Percentiles rank a stretch among this genome's conserved stretches.
These are phyloP conservation scores for Mohoua ochrocephala DNA, from an alignment of 2,113 vertebrate genomes.

Conservation along the genomic window DNA sequence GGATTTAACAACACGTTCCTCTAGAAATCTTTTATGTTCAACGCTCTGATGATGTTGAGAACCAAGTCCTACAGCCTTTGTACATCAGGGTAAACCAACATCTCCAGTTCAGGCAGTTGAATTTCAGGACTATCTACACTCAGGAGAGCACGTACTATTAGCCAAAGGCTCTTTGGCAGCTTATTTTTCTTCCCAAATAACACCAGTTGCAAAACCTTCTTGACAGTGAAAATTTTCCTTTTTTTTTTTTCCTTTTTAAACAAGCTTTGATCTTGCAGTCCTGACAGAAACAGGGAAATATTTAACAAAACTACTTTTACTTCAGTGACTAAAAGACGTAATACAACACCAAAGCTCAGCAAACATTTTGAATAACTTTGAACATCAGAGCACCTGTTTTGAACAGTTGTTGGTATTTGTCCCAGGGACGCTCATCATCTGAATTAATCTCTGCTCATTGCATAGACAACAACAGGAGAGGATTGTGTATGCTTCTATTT, in stretches of 20 bases:
- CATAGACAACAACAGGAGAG: neutral
- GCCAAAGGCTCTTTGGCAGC: neutral
- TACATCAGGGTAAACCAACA: neutral
- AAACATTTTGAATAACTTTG: conserved; percentile 19
- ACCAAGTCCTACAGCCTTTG: neutral
- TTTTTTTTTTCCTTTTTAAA: neutral
- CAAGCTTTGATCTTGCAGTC: conserved; percentile 5
- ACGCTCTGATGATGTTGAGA: neutral
- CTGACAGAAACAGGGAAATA: neutral
- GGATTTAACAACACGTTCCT: neutral
- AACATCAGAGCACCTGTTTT: conserved; percentile 39
- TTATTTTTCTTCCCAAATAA: neutral
- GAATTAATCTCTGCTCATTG: neutral
- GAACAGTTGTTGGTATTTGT: neutral
- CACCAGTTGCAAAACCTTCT: neutral
- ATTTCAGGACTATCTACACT: neutral
- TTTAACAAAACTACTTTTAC: conserved; percentile 10
- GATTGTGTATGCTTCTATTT: neutral
- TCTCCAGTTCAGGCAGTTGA: neutral
- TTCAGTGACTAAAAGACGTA: neutral
- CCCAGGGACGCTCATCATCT: neutral
- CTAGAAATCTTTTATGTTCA: neutral
- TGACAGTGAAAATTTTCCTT: neutral
- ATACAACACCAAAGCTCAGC: neutral
- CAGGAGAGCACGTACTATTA: neutral